Evolutionary conservation across 2,113 vertebrate genomes (phyloP).

Genomic region (Phainopepla nitens): DNA sequence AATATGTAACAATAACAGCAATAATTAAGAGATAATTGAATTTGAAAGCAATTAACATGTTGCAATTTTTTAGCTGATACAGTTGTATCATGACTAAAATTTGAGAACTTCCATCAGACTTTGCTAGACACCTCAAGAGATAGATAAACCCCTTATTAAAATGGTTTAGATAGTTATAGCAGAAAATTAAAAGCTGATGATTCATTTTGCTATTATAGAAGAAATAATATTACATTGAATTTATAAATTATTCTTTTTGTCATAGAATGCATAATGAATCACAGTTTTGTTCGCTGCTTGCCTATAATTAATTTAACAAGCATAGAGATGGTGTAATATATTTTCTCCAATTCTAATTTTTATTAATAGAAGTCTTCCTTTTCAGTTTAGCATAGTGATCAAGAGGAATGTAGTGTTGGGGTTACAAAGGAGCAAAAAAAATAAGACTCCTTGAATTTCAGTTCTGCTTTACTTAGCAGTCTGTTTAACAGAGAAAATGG

Average conservation of each 20-base stretch:
- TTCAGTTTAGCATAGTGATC: background rate
- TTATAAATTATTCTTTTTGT: conserved; percentile 58
- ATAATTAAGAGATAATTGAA: background rate
- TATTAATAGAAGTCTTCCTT: background rate
- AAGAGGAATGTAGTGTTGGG: background rate
- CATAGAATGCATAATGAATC: conserved; percentile 30
- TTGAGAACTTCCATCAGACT: background rate
- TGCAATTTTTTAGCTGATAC: background rate
- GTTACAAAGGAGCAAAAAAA: background rate
- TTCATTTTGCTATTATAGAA: conserved; percentile 40
- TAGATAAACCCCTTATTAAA: background rate
- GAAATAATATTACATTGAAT: conserved; percentile 42
- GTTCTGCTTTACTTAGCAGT: background rate
- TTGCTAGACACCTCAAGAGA: background rate
- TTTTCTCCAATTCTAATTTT: conserved; percentile 1
- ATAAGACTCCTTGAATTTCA: background rate
- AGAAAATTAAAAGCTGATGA: conserved; percentile 29
- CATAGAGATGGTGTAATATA: background rate
- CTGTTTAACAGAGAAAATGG: background rate
- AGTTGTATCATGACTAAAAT: background rate
- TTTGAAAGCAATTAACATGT: background rate
- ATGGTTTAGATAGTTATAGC: background rate
- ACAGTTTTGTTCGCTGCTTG: conserved; percentile 33
- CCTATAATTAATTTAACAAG: conserved; percentile 46
- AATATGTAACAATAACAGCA: background rate